Evolutionary conservation across 2,113 vertebrate genomes (phyloP).

Genomic region (Pelusios castaneus): DNA sequence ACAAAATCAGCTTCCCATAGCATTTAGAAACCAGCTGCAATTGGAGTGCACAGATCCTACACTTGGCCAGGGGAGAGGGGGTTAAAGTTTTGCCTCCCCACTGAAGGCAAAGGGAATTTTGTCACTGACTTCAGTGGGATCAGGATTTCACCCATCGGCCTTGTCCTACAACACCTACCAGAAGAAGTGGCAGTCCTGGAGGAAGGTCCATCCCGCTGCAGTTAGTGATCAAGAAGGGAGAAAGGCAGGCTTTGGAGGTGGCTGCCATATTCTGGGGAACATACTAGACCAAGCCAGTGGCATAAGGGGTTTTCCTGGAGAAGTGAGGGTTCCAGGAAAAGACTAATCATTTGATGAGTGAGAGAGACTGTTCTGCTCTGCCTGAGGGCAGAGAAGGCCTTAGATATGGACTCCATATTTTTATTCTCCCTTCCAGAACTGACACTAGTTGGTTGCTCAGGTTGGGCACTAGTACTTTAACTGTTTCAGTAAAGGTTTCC

Average conservation of each 20-base stretch:
- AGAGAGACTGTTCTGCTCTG: background rate
- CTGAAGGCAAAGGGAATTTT: background rate
- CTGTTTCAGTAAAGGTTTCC: background rate
- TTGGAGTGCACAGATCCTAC: background rate
- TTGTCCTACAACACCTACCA: background rate
- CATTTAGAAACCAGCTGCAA: background rate
- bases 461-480: background rate
- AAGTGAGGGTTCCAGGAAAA: fast-evolving
- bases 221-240: background rate
- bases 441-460: background rate
- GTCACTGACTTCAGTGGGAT: background rate
- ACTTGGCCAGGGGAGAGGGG: background rate
- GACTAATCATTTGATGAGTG: background rate
- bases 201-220: background rate
- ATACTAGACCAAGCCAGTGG: background rate
- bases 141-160: background rate
- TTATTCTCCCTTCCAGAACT: background rate
- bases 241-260: background rate
- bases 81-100: background rate
- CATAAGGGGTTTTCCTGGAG: background rate
- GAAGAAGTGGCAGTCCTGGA: background rate
- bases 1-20: background rate
- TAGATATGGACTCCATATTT: background rate
- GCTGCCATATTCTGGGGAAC: background rate
- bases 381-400: background rate